These are phyloP conservation scores for Ochropacha duplaris DNA, from an alignment of 2,888 invertebrate species.

Conservation along the genomic window DNA sequence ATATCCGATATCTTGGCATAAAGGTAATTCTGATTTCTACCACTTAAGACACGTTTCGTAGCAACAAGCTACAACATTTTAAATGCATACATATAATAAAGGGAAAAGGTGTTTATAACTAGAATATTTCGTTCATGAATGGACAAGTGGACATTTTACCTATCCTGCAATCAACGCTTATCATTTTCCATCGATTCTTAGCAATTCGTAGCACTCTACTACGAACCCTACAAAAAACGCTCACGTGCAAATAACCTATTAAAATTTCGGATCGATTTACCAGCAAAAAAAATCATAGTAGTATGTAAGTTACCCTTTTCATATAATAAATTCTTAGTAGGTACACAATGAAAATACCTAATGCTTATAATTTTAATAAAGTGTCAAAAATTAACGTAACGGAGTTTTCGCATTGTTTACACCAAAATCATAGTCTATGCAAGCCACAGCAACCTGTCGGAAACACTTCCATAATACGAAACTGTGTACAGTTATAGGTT, in stretches of 20 bases:
- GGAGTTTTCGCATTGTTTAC: neutral
- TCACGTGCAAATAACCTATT: neutral
- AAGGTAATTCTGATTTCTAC: neutral
- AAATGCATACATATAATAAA: constrained; percentile 14
- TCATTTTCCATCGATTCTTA: neutral
- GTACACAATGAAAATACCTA: too few species aligned
- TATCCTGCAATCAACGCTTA: constrained; percentile 15
- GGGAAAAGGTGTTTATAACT: constrained; percentile 16
- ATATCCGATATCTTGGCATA: neutral
- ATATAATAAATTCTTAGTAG: too few species aligned
- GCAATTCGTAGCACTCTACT: neutral
- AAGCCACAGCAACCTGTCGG: neutral
- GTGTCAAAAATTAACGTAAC: too few species aligned
- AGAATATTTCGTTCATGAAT: constrained; percentile 30
- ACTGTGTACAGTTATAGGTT: neutral
- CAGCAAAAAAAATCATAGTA: neutral
- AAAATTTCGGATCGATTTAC: neutral
- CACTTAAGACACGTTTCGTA: neutral
- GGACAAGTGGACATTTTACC: constrained; percentile 12
- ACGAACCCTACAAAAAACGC: neutral
- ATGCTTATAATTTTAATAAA: too few species aligned
- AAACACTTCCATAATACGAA: neutral
- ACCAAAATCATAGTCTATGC: neutral
- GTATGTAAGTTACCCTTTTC: neutral
- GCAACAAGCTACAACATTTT: neutral